A percentile compares a stretch with the other conserved stretches of the same genome.
phyloP scores from a whole-genome alignment of 35 echinoderm and acorn worm genomes.

The Heliocidaris tuberculata region DNA sequence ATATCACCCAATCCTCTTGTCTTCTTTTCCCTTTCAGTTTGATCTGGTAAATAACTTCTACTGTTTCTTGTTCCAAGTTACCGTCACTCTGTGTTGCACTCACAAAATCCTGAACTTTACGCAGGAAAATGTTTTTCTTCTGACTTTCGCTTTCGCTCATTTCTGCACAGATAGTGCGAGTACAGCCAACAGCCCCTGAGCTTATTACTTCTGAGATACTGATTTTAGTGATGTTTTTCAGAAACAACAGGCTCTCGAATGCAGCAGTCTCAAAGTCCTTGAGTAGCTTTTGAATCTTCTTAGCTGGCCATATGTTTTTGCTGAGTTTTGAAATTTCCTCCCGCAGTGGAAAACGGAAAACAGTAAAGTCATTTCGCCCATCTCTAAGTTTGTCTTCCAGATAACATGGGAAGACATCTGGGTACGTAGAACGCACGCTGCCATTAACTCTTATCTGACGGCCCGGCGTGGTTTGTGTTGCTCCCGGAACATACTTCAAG shows the following conservation, averaged over 20 bases:
- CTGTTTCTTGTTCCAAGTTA: not conserved
- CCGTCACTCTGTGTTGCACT: not conserved
- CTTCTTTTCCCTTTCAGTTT: not conserved
- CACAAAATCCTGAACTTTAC: not conserved
- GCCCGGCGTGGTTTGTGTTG: conserved; percentile 56
- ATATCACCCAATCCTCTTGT: conserved; percentile 53
- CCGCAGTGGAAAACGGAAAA: conserved; percentile 86
- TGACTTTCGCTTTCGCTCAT: not conserved
- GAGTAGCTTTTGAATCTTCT: not conserved
- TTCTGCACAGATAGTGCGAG: not conserved
- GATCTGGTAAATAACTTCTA: conserved; percentile 12
- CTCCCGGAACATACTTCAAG: conserved; percentile 63
- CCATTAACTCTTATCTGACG: conserved; percentile 28
- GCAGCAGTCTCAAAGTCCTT: conserved; percentile 17
- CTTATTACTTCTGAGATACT: conserved; percentile 33
- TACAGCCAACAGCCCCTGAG: not conserved
- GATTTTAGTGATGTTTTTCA: conserved; percentile 49
- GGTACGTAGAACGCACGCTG: conserved; percentile 43
- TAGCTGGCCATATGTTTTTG: not conserved
- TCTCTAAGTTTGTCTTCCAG: conserved; percentile 39
- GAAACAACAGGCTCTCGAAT: conserved; percentile 38
- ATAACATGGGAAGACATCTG: conserved; percentile 64
- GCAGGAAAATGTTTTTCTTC: not conserved
- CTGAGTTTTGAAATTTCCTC: conserved; percentile 38
- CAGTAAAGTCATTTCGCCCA: conserved; percentile 24